Evolutionary conservation across 2,888 invertebrate genomes (phyloP).

Genomic region (Eupithecia centaureata): DNA sequence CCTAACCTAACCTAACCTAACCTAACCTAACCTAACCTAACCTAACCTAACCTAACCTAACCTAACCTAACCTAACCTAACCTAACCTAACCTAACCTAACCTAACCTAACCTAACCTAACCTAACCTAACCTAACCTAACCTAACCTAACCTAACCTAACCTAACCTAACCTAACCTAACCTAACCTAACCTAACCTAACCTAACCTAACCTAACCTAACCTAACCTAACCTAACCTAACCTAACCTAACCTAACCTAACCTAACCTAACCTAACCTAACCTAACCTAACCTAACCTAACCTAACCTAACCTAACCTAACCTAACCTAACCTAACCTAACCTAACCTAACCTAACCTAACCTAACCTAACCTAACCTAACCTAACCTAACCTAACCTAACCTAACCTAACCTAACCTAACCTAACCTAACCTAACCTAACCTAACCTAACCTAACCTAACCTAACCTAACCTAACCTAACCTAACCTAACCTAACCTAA

Average conservation of each 20-base stretch:
- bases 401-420: constrained; percentile 33
- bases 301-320: constrained; percentile 36
- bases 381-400: constrained; percentile 35
- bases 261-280: constrained; percentile 40
- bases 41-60: constrained; percentile 14
- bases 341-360: constrained; percentile 38
- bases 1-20: constrained; percentile 41
- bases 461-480: constrained; percentile 38
- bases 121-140: constrained; percentile 42
- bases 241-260: constrained; percentile 43
- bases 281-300: constrained; percentile 37
- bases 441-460: constrained; percentile 32
- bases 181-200: constrained; percentile 44
- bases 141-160: constrained; percentile 44
- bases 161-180: constrained; percentile 41
- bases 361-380: constrained; percentile 34
- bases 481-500: constrained; percentile 40
- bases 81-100: constrained; percentile 39
- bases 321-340: constrained; percentile 37
- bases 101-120: constrained; percentile 40
- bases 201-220: constrained; percentile 42
- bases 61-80: constrained; percentile 41
- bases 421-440: constrained; percentile 34
- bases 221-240: constrained; percentile 43
- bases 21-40: too few species aligned